These are phyloP conservation scores for Girardinus metallicus DNA, from an alignment of 2,797 vertebrate genomes.

Conservation along the genomic window DNA sequence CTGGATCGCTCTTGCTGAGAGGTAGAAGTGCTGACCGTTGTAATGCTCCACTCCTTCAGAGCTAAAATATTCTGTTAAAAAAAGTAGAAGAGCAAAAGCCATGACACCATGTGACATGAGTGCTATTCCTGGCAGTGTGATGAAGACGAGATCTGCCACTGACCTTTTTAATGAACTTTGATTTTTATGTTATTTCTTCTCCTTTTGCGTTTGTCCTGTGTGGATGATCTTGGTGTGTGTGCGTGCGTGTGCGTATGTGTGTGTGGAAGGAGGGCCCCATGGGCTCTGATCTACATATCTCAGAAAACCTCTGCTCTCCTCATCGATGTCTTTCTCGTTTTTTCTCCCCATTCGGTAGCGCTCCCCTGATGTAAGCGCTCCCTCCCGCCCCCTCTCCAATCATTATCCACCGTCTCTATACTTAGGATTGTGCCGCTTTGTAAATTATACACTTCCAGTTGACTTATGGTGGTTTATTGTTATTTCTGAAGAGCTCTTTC, in stretches of 20 bases:
- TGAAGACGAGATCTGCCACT: constrained; percentile 13
- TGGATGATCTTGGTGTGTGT: background rate
- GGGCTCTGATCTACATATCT: constrained; percentile 65
- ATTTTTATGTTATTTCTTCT: background rate
- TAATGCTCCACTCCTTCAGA: background rate
- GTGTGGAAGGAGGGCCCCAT: constrained; percentile 36
- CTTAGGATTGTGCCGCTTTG: constrained; percentile 70
- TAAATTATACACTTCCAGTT: constrained; percentile 73
- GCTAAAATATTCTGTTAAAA: constrained; percentile 12
- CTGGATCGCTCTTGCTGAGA: background rate
- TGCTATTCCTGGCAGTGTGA: constrained; percentile 8
- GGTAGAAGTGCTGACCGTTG: background rate
- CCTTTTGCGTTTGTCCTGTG: background rate
- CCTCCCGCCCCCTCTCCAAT: background rate
- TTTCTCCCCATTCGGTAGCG: background rate
- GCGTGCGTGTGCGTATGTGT: background rate
- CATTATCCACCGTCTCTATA: constrained; percentile 48
- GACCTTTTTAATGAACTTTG: constrained; percentile 53
- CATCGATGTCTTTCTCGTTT: constrained; percentile 9
- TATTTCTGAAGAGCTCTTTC: constrained; percentile 26
- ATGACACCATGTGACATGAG: background rate
- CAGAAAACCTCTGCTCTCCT: constrained; percentile 51
- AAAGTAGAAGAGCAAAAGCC: constrained; percentile 3
- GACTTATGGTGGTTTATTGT: constrained; percentile 48
- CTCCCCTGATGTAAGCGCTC: constrained; percentile 1